Percentiles rank a stretch among this genome's conserved stretches.
Evolutionary conservation across 2,113 vertebrate species (phyloP).

Genomic region (Desmodus rotundus): DNA sequence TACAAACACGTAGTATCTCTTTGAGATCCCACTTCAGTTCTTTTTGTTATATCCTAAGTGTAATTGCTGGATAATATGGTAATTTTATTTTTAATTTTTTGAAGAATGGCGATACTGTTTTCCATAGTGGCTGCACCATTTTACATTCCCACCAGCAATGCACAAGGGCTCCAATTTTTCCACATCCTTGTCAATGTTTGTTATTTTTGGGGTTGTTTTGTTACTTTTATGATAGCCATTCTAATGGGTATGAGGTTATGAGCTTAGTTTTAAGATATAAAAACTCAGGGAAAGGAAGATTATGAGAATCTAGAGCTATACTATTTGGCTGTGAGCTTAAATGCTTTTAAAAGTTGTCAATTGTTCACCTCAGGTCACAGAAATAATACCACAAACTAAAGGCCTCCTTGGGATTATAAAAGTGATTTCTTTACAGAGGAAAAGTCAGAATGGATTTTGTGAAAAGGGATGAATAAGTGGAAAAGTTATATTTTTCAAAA

Average conservation of each 20-base stretch:
- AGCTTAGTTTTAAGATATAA: background rate
- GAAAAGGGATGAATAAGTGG: background rate
- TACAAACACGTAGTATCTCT: background rate
- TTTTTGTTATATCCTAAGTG: background rate
- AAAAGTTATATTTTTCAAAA: background rate
- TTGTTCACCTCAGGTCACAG: background rate
- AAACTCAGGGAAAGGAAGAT: slow-evolving; percentile 4
- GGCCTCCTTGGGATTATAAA: background rate
- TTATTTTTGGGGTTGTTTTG: background rate
- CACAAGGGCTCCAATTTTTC: background rate
- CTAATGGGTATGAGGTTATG: background rate
- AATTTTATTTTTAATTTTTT: background rate
- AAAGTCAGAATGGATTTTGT: background rate
- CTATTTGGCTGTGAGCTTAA: background rate
- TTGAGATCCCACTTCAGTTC: background rate
- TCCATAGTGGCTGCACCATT: background rate
- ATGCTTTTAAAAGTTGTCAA: slow-evolving; percentile 6
- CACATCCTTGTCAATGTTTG: background rate
- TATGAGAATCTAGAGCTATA: background rate
- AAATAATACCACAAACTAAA: background rate
- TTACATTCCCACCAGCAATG: background rate
- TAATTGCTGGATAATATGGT: background rate
- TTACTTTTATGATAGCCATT: background rate
- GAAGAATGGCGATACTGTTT: background rate
- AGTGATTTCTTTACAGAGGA: background rate